phyloP scores from a whole-genome alignment of 1,140 invertebrate genomes.

The Zaprionus nigranus region DNA sequence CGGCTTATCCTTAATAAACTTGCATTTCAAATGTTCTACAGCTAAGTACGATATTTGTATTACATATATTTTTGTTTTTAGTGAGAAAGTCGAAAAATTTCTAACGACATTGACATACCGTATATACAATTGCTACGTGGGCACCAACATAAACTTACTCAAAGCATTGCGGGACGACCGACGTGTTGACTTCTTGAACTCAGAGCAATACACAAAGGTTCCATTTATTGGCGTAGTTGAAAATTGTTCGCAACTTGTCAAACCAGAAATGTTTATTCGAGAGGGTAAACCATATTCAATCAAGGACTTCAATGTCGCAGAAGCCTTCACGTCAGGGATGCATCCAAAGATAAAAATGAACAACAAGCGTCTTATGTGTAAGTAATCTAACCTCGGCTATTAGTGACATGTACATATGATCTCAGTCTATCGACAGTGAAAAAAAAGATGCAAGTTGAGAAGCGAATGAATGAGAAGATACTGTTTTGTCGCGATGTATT shows the following conservation, averaged over 20 bases:
- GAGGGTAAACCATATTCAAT: background rate
- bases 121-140: slow-evolving; percentile 2
- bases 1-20: no score
- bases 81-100: background rate
- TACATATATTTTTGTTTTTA: no score
- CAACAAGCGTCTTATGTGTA: background rate
- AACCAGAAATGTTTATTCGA: background rate
- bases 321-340: background rate
- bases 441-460: background rate
- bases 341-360: background rate
- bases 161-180: background rate
- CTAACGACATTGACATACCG: slow-evolving; percentile 8
- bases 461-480: background rate
- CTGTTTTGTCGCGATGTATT: slow-evolving; percentile 2
- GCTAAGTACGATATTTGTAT: no score
- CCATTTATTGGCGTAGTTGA: background rate
- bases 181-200: background rate
- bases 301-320: background rate
- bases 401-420: background rate
- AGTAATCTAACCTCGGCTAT: background rate
- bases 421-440: background rate
- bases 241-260: no score
- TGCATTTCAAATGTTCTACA: no score
- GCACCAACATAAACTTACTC: background rate
- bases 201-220: background rate